These are phyloP conservation scores for Rotaria sp. DNA, from an alignment of 2,888 invertebrate genomes.

Conservation along the genomic window DNA sequence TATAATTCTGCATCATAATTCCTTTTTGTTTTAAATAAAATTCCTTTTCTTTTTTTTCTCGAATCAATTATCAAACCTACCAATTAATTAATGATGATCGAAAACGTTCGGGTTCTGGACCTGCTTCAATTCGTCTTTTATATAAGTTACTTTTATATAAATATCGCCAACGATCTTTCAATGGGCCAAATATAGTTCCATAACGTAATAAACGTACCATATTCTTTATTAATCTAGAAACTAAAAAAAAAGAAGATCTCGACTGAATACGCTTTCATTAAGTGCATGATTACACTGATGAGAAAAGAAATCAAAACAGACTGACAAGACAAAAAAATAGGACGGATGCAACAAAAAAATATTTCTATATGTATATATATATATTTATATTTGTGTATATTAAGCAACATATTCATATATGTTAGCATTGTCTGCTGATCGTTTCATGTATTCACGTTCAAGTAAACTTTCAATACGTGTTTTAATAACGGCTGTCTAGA, in stretches of 20 bases:
- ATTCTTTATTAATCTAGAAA: background rate
- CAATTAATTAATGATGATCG: conserved; percentile 50
- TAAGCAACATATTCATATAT: conserved; percentile 98
- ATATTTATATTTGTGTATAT: conserved; percentile 29
- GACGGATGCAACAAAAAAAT: background rate
- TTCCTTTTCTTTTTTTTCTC: background rate
- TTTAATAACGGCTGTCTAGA: background rate
- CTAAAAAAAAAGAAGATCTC: background rate
- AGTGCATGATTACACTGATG: background rate
- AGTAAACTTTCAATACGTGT: conserved; percentile 96
- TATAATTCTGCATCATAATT: conserved; percentile 77
- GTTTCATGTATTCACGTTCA: conserved; percentile 96
- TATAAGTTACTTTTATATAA: conserved; percentile 45
- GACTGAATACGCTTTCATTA: background rate
- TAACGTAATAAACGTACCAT: conserved; percentile 15
- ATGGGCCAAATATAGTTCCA: background rate
- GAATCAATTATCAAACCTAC: conserved; percentile 41
- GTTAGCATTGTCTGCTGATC: conserved; percentile 94
- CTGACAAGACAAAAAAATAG: background rate
- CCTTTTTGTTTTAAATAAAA: conserved; percentile 60
- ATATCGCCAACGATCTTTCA: conserved; percentile 33
- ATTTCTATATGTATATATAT: background rate
- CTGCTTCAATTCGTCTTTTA: conserved; percentile 46
- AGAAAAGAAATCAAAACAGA: background rate
- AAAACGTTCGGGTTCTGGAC: conserved; percentile 50